A percentile compares a stretch with the other conserved stretches of the same genome.
phyloP scores from a whole-genome alignment of 2,888 invertebrate genomes.

The Drosophila cracens region DNA sequence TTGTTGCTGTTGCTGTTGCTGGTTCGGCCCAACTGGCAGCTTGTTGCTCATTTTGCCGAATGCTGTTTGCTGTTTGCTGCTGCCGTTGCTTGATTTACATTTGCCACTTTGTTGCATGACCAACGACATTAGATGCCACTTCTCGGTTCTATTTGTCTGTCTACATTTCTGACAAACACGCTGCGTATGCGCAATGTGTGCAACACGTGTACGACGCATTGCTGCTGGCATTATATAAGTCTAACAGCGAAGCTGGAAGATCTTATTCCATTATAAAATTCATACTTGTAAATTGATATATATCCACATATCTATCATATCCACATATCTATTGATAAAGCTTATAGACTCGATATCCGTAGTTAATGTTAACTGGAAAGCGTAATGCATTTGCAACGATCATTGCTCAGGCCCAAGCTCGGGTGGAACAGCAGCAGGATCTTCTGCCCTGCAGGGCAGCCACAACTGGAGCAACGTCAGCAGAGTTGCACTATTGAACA shows the following conservation, averaged over 20 bases:
- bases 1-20: neutral
- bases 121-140: neutral
- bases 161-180: neutral
- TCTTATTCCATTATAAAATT: no score
- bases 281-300: no score
- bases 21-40: slow-evolving; percentile 20
- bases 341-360: no score
- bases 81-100: slow-evolving; percentile 17
- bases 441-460: no score
- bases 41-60: slow-evolving; percentile 5
- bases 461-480: no score
- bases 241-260: neutral
- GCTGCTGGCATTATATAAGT: neutral
- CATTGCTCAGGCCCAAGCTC: no score
- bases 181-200: slow-evolving; percentile 37
- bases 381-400: no score
- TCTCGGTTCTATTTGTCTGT: slow-evolving; percentile 1
- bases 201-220: slow-evolving; percentile 22
- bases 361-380: no score
- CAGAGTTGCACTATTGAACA: no score
- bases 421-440: no score
- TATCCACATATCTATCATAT: no score
- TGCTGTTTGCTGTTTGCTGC: neutral
- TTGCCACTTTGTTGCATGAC: slow-evolving; percentile 5
- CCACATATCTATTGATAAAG: no score